Conservation (phyloP, 2,113 vertebrate species). For the Octodon degus region DNA sequence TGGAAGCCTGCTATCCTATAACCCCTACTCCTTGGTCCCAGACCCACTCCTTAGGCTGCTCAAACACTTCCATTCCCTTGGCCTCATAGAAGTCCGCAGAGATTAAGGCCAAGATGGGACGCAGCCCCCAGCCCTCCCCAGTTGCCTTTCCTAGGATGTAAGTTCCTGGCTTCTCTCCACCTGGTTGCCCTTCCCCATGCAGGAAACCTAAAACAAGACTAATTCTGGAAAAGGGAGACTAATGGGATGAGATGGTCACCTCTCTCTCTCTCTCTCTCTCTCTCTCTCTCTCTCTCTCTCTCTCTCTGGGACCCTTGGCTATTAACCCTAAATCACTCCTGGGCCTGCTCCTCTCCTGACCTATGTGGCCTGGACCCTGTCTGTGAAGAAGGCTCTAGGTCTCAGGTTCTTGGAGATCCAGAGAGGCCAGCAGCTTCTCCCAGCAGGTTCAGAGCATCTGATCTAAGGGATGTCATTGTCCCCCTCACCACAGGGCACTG, state of each 20-base stretch:
- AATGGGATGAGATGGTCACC: too few species aligned
- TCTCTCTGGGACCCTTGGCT: neutral
- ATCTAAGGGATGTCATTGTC: neutral
- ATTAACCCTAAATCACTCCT: neutral
- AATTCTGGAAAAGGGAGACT: neutral
- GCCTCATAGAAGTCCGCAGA: neutral
- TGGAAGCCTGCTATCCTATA: neutral
- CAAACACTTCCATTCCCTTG: neutral
- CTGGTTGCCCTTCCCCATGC: neutral
- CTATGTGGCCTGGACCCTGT: neutral
- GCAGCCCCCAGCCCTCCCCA: neutral
- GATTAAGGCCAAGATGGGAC: neutral
- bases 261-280: conserved; percentile 3
- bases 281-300: neutral
- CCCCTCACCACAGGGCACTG: neutral
- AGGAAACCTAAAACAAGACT: neutral
- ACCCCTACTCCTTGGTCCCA: neutral
- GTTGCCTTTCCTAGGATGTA: neutral
- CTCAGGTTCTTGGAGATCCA: neutral
- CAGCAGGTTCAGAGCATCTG: neutral
- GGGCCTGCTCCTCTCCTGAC: neutral
- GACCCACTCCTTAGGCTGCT: neutral
- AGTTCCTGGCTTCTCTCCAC: neutral
- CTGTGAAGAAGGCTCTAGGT: neutral
- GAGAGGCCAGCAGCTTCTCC: neutral